Evolutionary conservation across 2,113 vertebrate species (phyloP).

Genomic region (Melozone crissalis): DNA sequence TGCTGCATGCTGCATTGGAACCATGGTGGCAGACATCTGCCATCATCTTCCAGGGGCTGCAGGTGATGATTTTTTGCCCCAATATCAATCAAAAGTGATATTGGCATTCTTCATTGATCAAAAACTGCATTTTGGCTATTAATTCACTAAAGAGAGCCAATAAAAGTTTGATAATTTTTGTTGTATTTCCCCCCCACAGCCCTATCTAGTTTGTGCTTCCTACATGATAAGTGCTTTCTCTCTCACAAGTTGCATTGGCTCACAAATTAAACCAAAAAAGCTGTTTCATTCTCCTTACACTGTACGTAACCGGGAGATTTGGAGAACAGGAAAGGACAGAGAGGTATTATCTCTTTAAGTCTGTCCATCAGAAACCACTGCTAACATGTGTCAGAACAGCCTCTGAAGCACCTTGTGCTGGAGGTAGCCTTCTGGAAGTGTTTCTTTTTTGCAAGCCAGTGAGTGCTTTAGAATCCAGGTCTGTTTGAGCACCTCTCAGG

Average conservation of each 20-base stretch:
- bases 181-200: accelerated
- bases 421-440: not conserved
- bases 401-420: accelerated
- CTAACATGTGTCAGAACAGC: not conserved
- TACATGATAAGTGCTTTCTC: not conserved
- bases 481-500: not conserved
- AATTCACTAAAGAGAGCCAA: not conserved
- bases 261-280: not conserved
- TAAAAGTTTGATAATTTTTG: not conserved
- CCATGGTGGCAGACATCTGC: not conserved
- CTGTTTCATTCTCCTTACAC: not conserved
- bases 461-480: not conserved
- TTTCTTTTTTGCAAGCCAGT: not conserved
- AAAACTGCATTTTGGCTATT: not conserved
- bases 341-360: not conserved
- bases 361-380: not conserved
- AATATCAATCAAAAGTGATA: not conserved
- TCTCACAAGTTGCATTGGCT: not conserved
- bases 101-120: not conserved
- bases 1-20: not conserved
- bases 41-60: not conserved
- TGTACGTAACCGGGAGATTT: not conserved
- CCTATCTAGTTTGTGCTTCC: not conserved
- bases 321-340: not conserved
- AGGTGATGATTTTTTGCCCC: not conserved